Percentiles rank a stretch among this genome's conserved stretches.
These are phyloP conservation scores for Campylorhamphus procurvoides DNA, from an alignment of 2,113 vertebrate genomes.

Conservation along the genomic window DNA sequence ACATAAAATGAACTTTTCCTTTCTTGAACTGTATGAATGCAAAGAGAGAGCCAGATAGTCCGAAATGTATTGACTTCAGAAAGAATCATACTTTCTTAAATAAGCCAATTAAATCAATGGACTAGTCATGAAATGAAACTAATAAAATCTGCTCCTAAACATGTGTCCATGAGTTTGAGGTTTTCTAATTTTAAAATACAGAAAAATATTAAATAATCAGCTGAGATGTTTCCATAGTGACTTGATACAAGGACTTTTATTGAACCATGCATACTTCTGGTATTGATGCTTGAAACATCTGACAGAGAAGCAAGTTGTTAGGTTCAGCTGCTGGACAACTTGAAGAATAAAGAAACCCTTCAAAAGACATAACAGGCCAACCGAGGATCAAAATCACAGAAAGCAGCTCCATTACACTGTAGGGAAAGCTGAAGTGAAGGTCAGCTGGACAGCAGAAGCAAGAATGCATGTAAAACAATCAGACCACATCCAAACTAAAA, in stretches of 20 bases:
- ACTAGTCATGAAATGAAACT: background rate
- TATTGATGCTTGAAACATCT: background rate
- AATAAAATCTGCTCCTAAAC: conserved; percentile 22
- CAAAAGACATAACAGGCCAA: background rate
- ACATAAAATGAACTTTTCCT: background rate
- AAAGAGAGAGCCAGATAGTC: background rate
- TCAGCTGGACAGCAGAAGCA: background rate
- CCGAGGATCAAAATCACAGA: background rate
- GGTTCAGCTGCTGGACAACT: background rate
- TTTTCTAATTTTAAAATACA: conserved; percentile 27
- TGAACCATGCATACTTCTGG: background rate
- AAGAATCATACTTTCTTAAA: background rate
- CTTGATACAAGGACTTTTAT: background rate
- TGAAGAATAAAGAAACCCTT: background rate
- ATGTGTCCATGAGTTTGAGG: background rate
- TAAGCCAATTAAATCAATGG: background rate
- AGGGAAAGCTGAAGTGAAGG: background rate
- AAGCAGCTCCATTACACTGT: background rate
- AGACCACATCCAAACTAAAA: background rate
- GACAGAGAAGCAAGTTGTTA: background rate
- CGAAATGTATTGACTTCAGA: background rate
- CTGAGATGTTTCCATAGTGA: conserved; percentile 52
- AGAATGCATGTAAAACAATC: background rate
- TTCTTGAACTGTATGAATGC: background rate
- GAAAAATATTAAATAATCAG: conserved; percentile 10